Conservation (phyloP, 1,140 invertebrate species). For the Leucophenga varia region DNA sequence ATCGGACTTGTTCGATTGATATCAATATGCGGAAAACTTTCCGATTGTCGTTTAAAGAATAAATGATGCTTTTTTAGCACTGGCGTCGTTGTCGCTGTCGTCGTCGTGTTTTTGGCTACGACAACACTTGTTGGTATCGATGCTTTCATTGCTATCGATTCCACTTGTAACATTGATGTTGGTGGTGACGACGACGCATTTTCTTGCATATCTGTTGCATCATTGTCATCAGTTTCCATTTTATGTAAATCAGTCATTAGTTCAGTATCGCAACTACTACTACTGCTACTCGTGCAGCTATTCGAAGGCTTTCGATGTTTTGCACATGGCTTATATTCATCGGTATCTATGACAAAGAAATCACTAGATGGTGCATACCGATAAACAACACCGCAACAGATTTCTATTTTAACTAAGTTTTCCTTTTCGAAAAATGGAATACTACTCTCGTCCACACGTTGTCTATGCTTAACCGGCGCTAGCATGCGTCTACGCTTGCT, state of each 20-base stretch:
- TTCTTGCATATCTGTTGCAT: too few relatives aligned
- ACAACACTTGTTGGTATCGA: too few relatives aligned
- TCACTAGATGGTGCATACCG: slow-evolving; percentile 35
- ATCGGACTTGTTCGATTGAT: slow-evolving; percentile 43
- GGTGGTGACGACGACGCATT: too few relatives aligned
- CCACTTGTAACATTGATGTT: too few relatives aligned
- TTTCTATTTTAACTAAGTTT: slow-evolving; percentile 32
- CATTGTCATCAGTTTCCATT: too few relatives aligned
- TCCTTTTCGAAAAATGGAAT: slow-evolving; percentile 42
- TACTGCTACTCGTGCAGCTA: too few relatives aligned
- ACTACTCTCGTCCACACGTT: slow-evolving; percentile 32
- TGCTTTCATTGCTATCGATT: too few relatives aligned
- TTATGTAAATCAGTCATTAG: too few relatives aligned
- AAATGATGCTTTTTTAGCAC: slow-evolving; percentile 53
- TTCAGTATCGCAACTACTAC: too few relatives aligned
- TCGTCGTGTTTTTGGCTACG: too few relatives aligned
- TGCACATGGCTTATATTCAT: slow-evolving; percentile 40
- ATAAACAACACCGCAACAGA: slow-evolving; percentile 49
- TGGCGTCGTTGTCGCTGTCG: too few relatives aligned
- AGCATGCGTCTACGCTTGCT: slow-evolving; percentile 32
- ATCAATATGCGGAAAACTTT: slow-evolving; percentile 47
- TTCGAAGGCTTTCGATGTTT: slow-evolving; percentile 32
- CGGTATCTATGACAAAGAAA: slow-evolving; percentile 39
- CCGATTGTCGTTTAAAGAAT: slow-evolving; percentile 51
- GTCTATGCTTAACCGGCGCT: slow-evolving; percentile 28